phyloP scores from a whole-genome alignment of 2,797 vertebrate species.

The Picus viridis region DNA sequence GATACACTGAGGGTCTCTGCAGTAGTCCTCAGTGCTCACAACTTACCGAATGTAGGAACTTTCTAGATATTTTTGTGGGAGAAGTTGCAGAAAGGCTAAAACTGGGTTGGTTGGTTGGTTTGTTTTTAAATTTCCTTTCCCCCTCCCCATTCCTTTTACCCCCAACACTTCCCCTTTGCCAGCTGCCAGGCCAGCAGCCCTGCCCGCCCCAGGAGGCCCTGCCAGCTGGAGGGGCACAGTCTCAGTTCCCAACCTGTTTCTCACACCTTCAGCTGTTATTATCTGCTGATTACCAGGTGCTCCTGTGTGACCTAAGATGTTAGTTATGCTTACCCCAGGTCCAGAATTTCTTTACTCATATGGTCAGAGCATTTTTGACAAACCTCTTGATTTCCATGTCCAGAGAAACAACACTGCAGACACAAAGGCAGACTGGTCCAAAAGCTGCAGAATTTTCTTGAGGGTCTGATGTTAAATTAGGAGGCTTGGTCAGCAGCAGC shows the following conservation, averaged over 20 bases:
- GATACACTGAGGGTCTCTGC: background rate
- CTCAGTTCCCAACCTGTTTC: background rate
- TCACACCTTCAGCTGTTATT: background rate
- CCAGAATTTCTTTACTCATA: background rate
- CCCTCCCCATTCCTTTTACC: background rate
- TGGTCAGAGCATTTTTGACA: background rate
- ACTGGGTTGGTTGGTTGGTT: background rate
- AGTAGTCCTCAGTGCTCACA: background rate
- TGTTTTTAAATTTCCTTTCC: too few relatives aligned
- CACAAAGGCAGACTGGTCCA: background rate
- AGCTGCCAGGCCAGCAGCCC: background rate
- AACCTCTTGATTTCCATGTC: background rate
- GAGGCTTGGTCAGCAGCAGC: background rate
- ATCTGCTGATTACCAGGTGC: conserved; percentile 6
- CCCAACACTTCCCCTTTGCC: background rate
- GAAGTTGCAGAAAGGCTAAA: background rate
- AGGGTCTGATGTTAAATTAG: background rate
- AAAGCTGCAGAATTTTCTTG: background rate
- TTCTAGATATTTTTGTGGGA: background rate
- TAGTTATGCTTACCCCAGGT: background rate
- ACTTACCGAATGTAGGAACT: background rate
- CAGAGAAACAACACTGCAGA: background rate
- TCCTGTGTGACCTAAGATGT: background rate
- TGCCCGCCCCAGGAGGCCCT: background rate
- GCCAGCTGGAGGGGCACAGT: background rate